phyloP scores from a whole-genome alignment of 2,113 vertebrate genomes.

The Leucopternis melanops region DNA sequence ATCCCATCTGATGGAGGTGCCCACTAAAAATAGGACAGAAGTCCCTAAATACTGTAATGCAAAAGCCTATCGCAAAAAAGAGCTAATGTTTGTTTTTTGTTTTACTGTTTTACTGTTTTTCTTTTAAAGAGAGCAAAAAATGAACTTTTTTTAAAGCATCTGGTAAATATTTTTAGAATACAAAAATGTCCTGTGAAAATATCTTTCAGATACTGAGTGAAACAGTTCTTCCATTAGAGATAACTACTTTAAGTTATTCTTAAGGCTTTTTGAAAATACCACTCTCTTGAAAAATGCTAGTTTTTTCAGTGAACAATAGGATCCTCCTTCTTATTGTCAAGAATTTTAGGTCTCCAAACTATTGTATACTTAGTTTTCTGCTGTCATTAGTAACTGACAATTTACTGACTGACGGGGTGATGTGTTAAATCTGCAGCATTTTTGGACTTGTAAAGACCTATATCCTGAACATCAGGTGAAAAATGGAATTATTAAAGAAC shows the following conservation, averaged over 20 bases:
- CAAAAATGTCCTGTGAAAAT: neutral
- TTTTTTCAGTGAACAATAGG: neutral
- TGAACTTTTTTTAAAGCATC: neutral
- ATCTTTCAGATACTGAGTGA: neutral
- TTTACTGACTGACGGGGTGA: neutral
- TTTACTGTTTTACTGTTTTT: neutral
- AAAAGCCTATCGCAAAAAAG: neutral
- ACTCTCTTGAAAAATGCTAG: neutral
- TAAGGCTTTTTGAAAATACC: neutral
- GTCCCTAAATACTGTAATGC: neutral
- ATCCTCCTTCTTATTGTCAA: neutral
- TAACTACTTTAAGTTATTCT: neutral
- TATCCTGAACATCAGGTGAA: neutral
- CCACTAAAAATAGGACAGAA: neutral
- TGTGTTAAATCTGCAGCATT: neutral
- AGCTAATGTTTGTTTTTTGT: neutral
- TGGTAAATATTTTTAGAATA: neutral
- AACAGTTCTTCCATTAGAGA: neutral
- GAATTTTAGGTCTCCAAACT: neutral
- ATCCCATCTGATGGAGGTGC: neutral
- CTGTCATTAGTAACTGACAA: neutral
- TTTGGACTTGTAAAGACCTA: neutral
- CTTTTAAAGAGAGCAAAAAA: neutral
- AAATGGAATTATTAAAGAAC: neutral
- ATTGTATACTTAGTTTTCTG: neutral